phyloP scores from a whole-genome alignment of 1,140 invertebrate genomes.

The Drosophila leontia region DNA sequence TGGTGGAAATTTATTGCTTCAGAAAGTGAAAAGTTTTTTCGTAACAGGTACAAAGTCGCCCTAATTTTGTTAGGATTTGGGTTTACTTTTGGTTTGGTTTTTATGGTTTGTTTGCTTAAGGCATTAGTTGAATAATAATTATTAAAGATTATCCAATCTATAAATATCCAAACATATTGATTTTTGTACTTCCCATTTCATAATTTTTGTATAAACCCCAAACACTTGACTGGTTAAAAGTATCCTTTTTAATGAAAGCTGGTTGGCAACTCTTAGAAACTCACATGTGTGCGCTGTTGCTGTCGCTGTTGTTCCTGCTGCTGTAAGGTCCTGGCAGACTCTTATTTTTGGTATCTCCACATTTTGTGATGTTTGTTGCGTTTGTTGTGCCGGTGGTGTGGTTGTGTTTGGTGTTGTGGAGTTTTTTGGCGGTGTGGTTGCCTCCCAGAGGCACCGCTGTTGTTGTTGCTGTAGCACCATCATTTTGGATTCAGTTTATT shows the following conservation, averaged over 20 bases:
- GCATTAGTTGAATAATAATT: not conserved
- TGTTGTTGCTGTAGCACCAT: conserved; percentile 78
- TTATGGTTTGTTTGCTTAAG: not conserved
- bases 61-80: conserved; percentile 7
- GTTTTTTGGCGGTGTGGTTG: conserved; percentile 24
- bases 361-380: conserved; percentile 15
- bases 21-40: conserved; percentile 61
- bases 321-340: conserved; percentile 14
- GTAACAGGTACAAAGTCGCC: conserved; percentile 27
- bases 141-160: too few relatives aligned
- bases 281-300: conserved; percentile 45
- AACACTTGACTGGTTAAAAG: not conserved
- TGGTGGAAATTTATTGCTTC: conserved; percentile 31
- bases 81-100: not conserved
- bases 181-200: not conserved
- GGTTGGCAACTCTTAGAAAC: conserved; percentile 24
- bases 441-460: conserved; percentile 55
- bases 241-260: not conserved
- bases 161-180: not conserved
- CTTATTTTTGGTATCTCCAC: conserved; percentile 20
- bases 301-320: conserved; percentile 19
- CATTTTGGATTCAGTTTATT: conserved; percentile 48
- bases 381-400: conserved; percentile 35
- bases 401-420: conserved; percentile 18
- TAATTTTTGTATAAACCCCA: not conserved